Base-by-base conservation (phyloP, 2,113 vertebrate genomes). In the Casuarius casuarius region DNA sequence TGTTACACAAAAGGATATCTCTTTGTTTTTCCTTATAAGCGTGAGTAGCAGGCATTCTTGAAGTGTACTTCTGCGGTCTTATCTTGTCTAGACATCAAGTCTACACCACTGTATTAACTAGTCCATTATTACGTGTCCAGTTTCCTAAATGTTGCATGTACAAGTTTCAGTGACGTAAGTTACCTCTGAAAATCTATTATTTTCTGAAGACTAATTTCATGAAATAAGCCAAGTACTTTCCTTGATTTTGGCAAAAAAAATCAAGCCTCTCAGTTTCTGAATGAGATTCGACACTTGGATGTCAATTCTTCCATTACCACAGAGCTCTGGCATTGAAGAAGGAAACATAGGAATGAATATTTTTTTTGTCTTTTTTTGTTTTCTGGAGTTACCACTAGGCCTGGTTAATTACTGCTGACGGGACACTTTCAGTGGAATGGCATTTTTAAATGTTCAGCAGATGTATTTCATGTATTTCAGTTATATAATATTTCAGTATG, bases 71-170 rank as follows among this genome's bases (percentile, higher is more conserved):
- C 46, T 97, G 77, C 65, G 72, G 52, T 85, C 93, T 95, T 98
- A 98, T 98, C 98, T 98, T 98, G 98, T 98, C 98, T 98, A 98
- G 98, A 98, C 98, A 98, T 98, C 98, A 98, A 80, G 97, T 96
- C 97, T 97, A 71, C 96, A 90, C 62, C 85, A 71, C 63, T 93
- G 68, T 96, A 67, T 84, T 97, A 96, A 95, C 95, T 86, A 94
- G 75, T 85, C 84, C 75, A 75, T 97, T 96, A 93, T 94, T 96
- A 92, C 84, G 87, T 96, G 82, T 95, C 90, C 95, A 94, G 73
- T 95, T 94, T 51, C 91, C 95, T 77, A 94, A 83, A 71, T 42
- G 59, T 90, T 92, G 71, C 72, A n/a, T 95, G 81, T 92, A 87
- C 86, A 91, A 84, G 73, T 85, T 93, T 94, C 83, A 93, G 76